Evolutionary conservation across 37 sponge, comb jelly and placozoan species (phyloP), one percentile per base, ranked within the genome.

Genomic region (Petrosia ficiformis): DNA sequence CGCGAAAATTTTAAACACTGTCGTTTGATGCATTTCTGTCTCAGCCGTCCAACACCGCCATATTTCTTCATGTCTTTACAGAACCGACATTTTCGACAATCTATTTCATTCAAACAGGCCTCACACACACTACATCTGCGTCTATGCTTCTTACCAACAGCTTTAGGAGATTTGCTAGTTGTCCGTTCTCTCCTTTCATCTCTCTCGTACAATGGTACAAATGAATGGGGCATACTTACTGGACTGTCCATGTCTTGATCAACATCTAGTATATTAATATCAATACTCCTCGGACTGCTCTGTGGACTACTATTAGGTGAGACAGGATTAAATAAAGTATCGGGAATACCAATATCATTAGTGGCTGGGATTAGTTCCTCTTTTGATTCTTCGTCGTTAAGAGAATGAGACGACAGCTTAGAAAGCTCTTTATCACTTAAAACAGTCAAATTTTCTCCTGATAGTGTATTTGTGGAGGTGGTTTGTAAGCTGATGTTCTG

Each of bases 41-140:
- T 66, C 39, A 77, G 61, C 26, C 76, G 30, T 16, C 88, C 88
- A 2, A 76, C 77, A 0, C 94, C 94, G 1, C 94, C 94, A 70
- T 81, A 94, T 68, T 94, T 94, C 42, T 77, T 75, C 92, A 94
- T 90, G 79, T 94, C 94, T 42, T 74, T 70, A 44, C 94, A 93
- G 76, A 89, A 93, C 39, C 84, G 57, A 70, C 94, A 93, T 56
- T 70, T 77, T 16, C 83, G 57, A 36, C 94, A 93, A 76, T 93
- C 94, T 11, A 30, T 63, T 32, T 56, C 76, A 8, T 69, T 65
- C 44, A 78, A 40, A 63, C 94, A 93, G 0, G 78, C 92, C 1
- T 57, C 72, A 72, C 94, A 93, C 61, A 77, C 84, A 3, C 90
- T 90, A 73, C 90, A 88, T 68, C 82, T 60, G 29, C 86, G 77